These are phyloP conservation scores for Megaceryle alcyon DNA, from an alignment of 2,797 vertebrate species.

Conservation along the genomic window DNA sequence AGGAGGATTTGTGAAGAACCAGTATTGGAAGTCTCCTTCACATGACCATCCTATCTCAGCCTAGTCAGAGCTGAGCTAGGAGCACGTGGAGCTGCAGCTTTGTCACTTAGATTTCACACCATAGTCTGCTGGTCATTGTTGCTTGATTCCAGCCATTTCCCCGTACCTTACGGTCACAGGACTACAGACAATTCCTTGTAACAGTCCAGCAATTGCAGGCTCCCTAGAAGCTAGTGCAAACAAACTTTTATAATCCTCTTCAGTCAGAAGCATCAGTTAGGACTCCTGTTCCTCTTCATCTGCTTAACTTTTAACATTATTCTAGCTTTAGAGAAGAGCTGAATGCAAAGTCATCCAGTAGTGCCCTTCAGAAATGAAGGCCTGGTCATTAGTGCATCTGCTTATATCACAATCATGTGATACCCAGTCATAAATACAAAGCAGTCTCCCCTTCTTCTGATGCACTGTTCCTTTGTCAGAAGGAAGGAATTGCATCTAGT, in stretches of 20 bases:
- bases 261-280: background rate
- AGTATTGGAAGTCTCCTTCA: background rate
- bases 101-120: background rate
- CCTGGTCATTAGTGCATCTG: background rate
- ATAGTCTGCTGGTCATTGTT: accelerated
- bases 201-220: background rate
- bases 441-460: background rate
- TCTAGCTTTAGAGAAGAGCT: background rate
- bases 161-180: background rate
- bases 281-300: background rate
- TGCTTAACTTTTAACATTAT: background rate
- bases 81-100: background rate
- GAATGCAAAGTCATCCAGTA: background rate
- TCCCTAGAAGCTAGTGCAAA: background rate
- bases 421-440: background rate
- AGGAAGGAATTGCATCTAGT: background rate
- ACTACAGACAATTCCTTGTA: background rate
- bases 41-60: accelerated
- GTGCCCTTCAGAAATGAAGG: background rate
- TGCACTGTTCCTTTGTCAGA: background rate
- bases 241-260: background rate
- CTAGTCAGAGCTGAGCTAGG: background rate
- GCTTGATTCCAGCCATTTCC: background rate
- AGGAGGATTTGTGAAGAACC: background rate
- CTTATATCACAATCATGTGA: background rate